A percentile compares a stretch with the other conserved stretches of the same genome.
phyloP scores from a whole-genome alignment of 2,888 invertebrate genomes.

The Drosophila suboccidentalis region DNA sequence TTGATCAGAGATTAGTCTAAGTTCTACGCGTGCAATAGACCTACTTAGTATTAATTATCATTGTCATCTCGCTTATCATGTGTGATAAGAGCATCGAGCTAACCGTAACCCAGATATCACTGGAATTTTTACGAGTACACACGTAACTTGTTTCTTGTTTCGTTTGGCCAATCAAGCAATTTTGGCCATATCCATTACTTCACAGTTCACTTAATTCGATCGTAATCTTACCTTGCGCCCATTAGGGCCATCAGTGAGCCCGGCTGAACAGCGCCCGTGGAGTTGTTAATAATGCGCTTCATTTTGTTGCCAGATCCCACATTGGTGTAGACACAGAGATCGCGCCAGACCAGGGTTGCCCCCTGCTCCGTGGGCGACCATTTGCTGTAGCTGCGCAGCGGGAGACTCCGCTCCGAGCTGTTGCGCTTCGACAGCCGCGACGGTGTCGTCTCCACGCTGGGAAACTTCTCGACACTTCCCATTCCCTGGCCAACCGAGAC shows the following conservation, averaged over 20 bases:
- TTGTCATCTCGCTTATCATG: conserved; percentile 30
- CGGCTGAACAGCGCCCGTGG: conserved; percentile 92
- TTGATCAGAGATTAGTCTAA: not conserved
- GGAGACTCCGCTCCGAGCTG: conserved; percentile 83
- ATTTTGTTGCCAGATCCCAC: conserved; percentile 86
- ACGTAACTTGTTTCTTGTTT: not conserved
- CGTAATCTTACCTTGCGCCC: conserved; percentile 90
- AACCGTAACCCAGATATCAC: conserved; percentile 45
- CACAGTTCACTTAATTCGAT: not conserved
- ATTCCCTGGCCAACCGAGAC: conserved; percentile 37
- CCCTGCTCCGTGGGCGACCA: conserved; percentile 88
- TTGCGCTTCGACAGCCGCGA: conserved; percentile 79
- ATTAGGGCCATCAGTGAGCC: conserved; percentile 93
- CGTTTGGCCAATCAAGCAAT: not conserved
- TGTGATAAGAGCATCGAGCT: conserved; percentile 32
- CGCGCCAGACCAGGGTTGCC: conserved; percentile 92
- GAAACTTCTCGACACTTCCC: conserved; percentile 32
- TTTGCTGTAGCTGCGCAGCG: conserved; percentile 86
- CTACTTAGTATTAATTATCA: conserved; percentile 2
- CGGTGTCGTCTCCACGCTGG: conserved; percentile 68
- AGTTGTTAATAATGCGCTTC: conserved; percentile 93
- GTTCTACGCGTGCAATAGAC: not conserved
- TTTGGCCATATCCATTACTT: conserved; percentile 37
- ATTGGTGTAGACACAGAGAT: conserved; percentile 90
- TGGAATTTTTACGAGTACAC: conserved; percentile 29